phyloP scores from a whole-genome alignment of 2,797 vertebrate genomes.

The Cetoscarus ocellatus region DNA sequence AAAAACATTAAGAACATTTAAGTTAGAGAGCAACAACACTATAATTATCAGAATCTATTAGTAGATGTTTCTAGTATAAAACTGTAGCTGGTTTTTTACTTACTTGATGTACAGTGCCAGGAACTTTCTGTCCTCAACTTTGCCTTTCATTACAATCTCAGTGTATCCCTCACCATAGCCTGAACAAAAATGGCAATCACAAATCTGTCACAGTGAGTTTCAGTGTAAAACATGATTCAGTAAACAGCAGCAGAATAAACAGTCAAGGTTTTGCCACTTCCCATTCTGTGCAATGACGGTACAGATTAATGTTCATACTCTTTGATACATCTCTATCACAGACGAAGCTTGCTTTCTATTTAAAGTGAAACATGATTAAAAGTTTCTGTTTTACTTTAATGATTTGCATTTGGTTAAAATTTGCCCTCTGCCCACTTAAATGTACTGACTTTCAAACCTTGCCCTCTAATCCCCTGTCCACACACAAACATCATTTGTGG shows the following conservation, averaged over 20 bases:
- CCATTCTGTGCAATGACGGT: too few species aligned
- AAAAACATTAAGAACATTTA: neutral
- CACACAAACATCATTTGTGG: too few species aligned
- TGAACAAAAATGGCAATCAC: constrained; percentile 44
- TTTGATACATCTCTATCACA: too few species aligned
- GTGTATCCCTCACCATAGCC: constrained; percentile 88
- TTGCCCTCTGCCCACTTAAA: too few species aligned
- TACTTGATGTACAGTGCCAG: constrained; percentile 90
- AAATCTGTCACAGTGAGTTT: neutral
- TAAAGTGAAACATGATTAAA: too few species aligned
- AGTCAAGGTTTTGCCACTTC: neutral
- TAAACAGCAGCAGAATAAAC: neutral
- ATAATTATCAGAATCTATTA: too few species aligned
- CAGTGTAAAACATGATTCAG: neutral
- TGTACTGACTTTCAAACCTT: too few species aligned
- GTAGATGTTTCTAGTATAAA: neutral
- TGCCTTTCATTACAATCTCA: constrained; percentile 86
- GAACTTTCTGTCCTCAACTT: constrained; percentile 84
- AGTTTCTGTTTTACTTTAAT: too few species aligned
- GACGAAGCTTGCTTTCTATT: too few species aligned
- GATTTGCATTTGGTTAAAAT: too few species aligned
- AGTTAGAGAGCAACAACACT: neutral
- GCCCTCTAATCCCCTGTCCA: too few species aligned
- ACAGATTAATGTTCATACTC: too few species aligned
- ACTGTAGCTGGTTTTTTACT: constrained; percentile 46